Conservation (phyloP, 2,888 invertebrate species). For the Saturnia pavonia region DNA sequence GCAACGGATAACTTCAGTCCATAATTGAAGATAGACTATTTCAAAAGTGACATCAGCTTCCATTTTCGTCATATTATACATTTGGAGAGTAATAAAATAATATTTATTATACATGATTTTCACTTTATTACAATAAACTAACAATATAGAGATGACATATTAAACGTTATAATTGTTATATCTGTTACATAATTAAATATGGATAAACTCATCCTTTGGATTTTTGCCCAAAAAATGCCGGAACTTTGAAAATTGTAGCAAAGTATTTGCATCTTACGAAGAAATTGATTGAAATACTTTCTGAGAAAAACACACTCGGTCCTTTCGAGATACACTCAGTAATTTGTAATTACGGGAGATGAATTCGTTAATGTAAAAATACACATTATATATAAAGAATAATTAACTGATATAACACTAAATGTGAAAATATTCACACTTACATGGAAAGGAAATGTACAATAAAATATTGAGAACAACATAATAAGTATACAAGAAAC, state of each 20-base stretch:
- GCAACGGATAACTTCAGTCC: neutral
- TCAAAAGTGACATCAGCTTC: too few relatives aligned
- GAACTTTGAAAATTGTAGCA: neutral
- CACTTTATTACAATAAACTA: neutral
- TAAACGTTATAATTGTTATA: neutral
- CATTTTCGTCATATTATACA: too few relatives aligned
- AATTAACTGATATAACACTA: conserved; percentile 1
- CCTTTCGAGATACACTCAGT: conserved; percentile 7
- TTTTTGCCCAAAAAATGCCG: neutral
- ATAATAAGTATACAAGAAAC: neutral
- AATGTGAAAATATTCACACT: neutral
- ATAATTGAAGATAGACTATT: neutral
- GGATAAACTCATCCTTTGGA: neutral
- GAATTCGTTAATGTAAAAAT: conserved; percentile 9
- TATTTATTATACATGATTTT: neutral
- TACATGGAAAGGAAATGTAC: too few relatives aligned
- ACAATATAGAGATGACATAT: neutral
- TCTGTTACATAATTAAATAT: neutral
- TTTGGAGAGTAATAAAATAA: neutral
- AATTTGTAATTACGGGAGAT: conserved; percentile 9
- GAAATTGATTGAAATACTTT: conserved; percentile 8
- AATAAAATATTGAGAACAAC: too few relatives aligned
- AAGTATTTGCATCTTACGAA: conserved; percentile 1
- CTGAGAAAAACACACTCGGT: neutral
- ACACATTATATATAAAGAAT: conserved; percentile 10